A percentile compares a stretch with the other conserved stretches of the same genome.
These are phyloP conservation scores for Drosophila setifemur DNA, from an alignment of 1,140 invertebrate species.

Conservation along the genomic window DNA sequence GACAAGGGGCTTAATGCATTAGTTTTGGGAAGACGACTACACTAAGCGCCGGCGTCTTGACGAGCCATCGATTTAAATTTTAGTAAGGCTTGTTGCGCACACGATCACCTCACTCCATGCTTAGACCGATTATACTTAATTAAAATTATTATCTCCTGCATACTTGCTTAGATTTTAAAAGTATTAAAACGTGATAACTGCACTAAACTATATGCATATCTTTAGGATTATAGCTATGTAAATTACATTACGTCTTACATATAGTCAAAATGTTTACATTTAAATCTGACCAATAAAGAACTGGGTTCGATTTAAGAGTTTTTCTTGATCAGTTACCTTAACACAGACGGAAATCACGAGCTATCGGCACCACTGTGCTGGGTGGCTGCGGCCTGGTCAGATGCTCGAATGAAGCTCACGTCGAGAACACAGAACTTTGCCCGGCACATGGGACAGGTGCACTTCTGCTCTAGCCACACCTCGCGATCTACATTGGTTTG, in stretches of 20 bases:
- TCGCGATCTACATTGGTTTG: constrained; percentile 89
- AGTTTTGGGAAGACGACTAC: constrained; percentile 23
- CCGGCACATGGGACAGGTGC: constrained; percentile 94
- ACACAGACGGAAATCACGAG: constrained; percentile 44
- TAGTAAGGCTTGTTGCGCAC: constrained; percentile 28
- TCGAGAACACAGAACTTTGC: constrained; percentile 93
- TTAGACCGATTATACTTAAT: constrained; percentile 47
- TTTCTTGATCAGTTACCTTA: constrained; percentile 14
- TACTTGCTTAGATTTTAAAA: constrained; percentile 65
- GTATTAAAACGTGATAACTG: constrained; percentile 78
- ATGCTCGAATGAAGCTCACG: constrained; percentile 84
- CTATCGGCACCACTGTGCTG: neutral
- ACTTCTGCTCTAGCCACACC: constrained; percentile 92
- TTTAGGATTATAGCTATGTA: constrained; percentile 48
- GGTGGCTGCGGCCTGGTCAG: neutral
- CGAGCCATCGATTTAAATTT: constrained; percentile 18
- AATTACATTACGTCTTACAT: constrained; percentile 45
- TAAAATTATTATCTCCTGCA: constrained; percentile 52
- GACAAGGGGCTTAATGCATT: constrained; percentile 44
- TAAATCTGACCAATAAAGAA: constrained; percentile 68
- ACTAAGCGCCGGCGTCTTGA: constrained; percentile 8
- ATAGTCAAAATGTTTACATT: constrained; percentile 46
- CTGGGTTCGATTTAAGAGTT: constrained; percentile 41
- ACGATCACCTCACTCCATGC: constrained; percentile 12
- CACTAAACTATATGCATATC: constrained; percentile 58